These are phyloP conservation scores for Steinernema carpocapsae DNA, from an alignment of 2,888 invertebrate genomes.

Conservation along the genomic window DNA sequence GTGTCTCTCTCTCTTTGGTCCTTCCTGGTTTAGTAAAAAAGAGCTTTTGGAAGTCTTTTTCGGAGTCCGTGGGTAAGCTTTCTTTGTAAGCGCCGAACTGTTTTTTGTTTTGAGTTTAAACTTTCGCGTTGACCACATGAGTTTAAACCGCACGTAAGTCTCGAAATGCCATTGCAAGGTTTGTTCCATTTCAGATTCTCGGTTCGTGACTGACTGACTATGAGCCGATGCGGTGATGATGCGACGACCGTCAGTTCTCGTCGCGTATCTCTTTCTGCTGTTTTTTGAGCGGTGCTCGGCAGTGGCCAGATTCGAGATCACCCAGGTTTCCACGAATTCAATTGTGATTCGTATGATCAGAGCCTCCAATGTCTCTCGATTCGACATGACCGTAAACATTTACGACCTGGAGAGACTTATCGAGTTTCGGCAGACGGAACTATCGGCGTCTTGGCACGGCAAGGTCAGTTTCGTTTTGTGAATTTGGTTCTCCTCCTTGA, in stretches of 20 bases:
- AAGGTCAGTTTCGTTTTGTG: slow-evolving; percentile 44
- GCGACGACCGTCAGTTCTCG: slow-evolving; percentile 24
- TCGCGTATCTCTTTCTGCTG: slow-evolving; percentile 33
- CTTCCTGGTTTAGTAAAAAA: no score
- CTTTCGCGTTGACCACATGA: no score
- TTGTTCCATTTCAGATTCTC: no score
- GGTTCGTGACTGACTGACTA: slow-evolving; percentile 4
- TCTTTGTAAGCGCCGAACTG: no score
- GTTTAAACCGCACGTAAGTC: no score
- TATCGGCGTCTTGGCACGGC: slow-evolving; percentile 51
- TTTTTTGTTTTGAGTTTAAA: no score
- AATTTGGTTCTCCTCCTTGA: not conserved
- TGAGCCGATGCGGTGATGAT: slow-evolving; percentile 28
- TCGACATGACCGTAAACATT: slow-evolving; percentile 56
- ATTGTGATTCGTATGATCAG: slow-evolving; percentile 54
- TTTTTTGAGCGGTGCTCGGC: slow-evolving; percentile 25
- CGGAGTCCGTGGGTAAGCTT: no score
- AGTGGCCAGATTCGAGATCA: slow-evolving; percentile 53
- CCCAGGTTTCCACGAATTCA: slow-evolving; percentile 46
- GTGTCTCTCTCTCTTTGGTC: no score
- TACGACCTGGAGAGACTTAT: slow-evolving; percentile 51
- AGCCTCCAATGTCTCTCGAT: slow-evolving; percentile 50
- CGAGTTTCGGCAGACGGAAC: slow-evolving; percentile 52
- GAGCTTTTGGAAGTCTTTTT: no score
- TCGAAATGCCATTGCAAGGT: no score